phyloP scores from a whole-genome alignment of 35 echinoderm and acorn worm species.

The Stichopus chloronotus region DNA sequence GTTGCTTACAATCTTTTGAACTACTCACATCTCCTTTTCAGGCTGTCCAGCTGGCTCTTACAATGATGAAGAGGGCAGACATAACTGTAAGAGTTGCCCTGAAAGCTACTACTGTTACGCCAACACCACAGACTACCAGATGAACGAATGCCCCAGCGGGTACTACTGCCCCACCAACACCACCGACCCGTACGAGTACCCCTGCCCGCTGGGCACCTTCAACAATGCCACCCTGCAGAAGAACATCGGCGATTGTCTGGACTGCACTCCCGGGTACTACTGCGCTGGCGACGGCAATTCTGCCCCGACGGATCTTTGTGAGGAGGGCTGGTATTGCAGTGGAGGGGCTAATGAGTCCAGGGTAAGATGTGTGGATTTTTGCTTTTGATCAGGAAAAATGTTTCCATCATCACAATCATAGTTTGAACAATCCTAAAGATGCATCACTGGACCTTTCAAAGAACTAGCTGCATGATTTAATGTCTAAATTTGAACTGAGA shows the following conservation, averaged over 20 bases:
- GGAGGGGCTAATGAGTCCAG: conserved; percentile 80
- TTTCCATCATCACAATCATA: no score
- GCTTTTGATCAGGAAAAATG: neutral
- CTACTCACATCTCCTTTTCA: neutral
- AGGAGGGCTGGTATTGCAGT: conserved; percentile 90
- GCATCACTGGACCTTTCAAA: no score
- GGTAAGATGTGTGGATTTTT: conserved; percentile 64
- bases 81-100: conserved; percentile 75
- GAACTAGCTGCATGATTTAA: no score
- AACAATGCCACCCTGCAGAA: conserved; percentile 82
- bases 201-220: conserved; percentile 86
- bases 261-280: conserved; percentile 82
- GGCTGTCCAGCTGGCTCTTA: conserved; percentile 84
- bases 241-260: conserved; percentile 59
- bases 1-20: no score
- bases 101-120: conserved; percentile 92
- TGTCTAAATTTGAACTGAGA: no score
- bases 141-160: conserved; percentile 83
- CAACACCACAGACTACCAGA: conserved; percentile 95
- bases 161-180: conserved; percentile 95
- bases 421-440: no score
- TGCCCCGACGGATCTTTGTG: conserved; percentile 79
- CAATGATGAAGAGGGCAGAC: conserved; percentile 68
- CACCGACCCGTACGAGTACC: conserved; percentile 74
- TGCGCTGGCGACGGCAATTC: conserved; percentile 80